Base-by-base conservation (phyloP, 1,140 invertebrate species). In the Drosophila aff. region DNA sequence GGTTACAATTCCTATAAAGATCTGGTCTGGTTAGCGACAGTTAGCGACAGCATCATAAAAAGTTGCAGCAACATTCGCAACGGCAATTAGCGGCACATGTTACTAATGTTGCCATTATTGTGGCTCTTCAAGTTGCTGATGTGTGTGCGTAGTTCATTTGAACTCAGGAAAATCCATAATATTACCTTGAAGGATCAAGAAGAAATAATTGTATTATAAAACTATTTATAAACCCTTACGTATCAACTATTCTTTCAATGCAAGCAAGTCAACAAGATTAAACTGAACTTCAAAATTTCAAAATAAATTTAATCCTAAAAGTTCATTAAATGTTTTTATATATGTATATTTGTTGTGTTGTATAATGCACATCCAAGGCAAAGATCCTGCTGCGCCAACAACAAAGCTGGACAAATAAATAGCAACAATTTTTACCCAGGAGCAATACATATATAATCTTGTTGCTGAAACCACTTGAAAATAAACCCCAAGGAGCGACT, bases 31-130 rank as follows among this genome's bases (percentile, higher is more conserved):
- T 49, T 40, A 26, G 36, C 36, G 53, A 66, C 49, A 75, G 50
- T 75, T 75, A 75, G 74, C 78, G 74, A 40, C 50, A 66, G 46
- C 52, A 57, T 60, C 61, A 72, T 67, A 77, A 79, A 75, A 76
- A 85, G 65, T 71, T 75, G 69, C 79, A 68, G 67, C 73, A 77
- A 81, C 81, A 77, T 68, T 68, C 66, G 58, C 60, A 68, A 71
- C 58, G 53, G 65, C 73, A 87, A 86, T 87, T 76, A 82, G 83
- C 63, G 80, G 63, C 83, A 87, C 76, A 77, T 87, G 83, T 86
- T 86, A 76, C 82, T 78, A 60, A 60, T 71, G 65, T n/a, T 76
- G 47, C 52, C 58, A 71, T 71, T 85, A 76, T 64, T 66, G 62
- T 23, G 64, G 10, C 47, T 66, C 38, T 38, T 63, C 28, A 33